Base-by-base conservation (phyloP, 92 coral and sea anemone species). In the Desmophyllum pertusum region DNA sequence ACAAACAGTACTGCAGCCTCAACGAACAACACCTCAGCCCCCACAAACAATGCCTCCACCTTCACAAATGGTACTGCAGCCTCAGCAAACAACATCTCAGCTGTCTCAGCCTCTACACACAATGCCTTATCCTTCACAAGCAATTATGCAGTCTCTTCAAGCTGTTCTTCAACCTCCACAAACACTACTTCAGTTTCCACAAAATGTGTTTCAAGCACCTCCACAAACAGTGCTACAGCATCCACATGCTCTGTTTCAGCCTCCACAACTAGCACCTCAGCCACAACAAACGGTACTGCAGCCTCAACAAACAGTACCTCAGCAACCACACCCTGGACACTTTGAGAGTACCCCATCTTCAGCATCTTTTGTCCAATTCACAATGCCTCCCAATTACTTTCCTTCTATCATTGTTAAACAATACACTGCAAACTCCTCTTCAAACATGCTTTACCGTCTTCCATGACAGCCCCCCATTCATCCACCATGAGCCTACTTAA, bases 41-140 rank as follows among this genome's bases (percentile, higher is more conserved):
- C 8, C 53, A 59, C 70, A 61, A 42, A 38, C 72, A 5, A 48
- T 59, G 23, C 53, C 31, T 2, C 66, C 52, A 15, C 66, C 64
- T 15, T 35, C 38, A 35, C 80, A 75, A 23, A 52, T 43, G 0
- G 61, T 18, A 17, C 9, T 37, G 52, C 80, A 75, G 21, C 46
- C 33, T 5, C 10, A 27, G 6, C 80, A 75, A 53, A 23, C 80
- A 35, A 29, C 37, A 23, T 31, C 19, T 36, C 80, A n/a, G n/a
- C n/a, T n/a, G n/a, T n/a, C n/a, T n/a, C n/a, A 75, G 52, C 82
- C 51, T 78, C 81, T 23, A 59, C 69, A 77, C 10, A 77, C 69
- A 21, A 19, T 35, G 8, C 80, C 25, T 9, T 9, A 35, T 18
- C n/a, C n/a, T n/a, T n/a, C n/a, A n/a, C n/a, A n/a, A n/a, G n/a